A percentile compares a stretch with the other conserved stretches of the same genome.
phyloP scores from a whole-genome alignment of 1,140 invertebrate genomes.

The Hycleus phaleratus region DNA sequence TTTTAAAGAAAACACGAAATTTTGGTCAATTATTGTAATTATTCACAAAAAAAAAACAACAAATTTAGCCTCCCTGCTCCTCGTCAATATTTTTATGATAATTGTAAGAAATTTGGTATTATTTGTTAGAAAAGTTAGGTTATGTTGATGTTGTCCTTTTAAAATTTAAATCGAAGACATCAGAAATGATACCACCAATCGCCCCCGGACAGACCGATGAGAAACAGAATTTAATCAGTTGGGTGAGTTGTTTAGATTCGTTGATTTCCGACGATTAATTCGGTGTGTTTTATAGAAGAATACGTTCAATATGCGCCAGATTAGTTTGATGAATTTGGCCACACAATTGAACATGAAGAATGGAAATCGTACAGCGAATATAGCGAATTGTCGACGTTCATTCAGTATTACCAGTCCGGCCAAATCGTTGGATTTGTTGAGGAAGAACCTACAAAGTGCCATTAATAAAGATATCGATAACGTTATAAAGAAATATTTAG shows the following conservation, averaged over 20 bases:
- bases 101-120: too few species aligned
- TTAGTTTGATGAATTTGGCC: slow-evolving; percentile 53
- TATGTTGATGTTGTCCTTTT: too few species aligned
- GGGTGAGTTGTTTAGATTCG: slow-evolving; percentile 29
- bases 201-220: slow-evolving; percentile 37
- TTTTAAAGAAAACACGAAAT: too few species aligned
- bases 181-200: slow-evolving; percentile 39
- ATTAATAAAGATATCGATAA: slow-evolving; percentile 72
- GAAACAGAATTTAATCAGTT: slow-evolving; percentile 39
- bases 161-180: background rate
- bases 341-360: slow-evolving; percentile 46
- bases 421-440: slow-evolving; percentile 64
- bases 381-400: slow-evolving; percentile 39
- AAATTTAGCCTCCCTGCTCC: too few species aligned
- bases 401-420: slow-evolving; percentile 47
- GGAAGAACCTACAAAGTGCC: slow-evolving; percentile 64
- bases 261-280: background rate
- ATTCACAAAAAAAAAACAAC: too few species aligned
- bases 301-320: slow-evolving; percentile 52
- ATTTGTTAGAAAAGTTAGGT: too few species aligned
- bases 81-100: too few species aligned
- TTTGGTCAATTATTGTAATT: too few species aligned
- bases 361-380: slow-evolving; percentile 44
- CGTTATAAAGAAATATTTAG: slow-evolving; percentile 66
- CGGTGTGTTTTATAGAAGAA: slow-evolving; percentile 46